A percentile compares a stretch with the other conserved stretches of the same genome.
These are phyloP conservation scores for Ciona savignyi DNA, from an alignment of 23 tunicate species.

Conservation along the genomic window DNA sequence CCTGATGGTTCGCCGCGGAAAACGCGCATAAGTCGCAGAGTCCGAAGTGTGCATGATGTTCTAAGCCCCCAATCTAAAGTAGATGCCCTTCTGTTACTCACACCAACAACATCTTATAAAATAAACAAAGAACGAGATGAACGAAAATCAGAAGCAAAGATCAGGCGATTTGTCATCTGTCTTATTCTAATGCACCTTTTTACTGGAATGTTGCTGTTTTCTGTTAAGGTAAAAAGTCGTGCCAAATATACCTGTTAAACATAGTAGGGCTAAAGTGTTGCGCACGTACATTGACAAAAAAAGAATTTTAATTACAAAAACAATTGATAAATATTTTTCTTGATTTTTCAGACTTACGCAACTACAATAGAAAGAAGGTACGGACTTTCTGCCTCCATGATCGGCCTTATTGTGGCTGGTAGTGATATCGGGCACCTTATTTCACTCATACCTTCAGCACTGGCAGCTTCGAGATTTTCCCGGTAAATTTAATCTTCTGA, in stretches of 20 bases:
- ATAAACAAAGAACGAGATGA: background rate
- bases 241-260: too few relatives aligned
- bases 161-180: conserved; percentile 9
- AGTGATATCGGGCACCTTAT: conserved; percentile 9
- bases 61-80: conserved; percentile 6
- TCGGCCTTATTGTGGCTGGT: conserved; percentile 4
- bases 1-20: background rate
- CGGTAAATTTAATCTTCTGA: too few relatives aligned
- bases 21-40: background rate
- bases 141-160: background rate
- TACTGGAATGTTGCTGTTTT: conserved; percentile 21
- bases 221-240: conserved; percentile 22
- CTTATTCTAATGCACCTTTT: conserved; percentile 17
- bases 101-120: background rate
- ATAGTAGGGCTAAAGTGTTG: too few relatives aligned
- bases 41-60: conserved; percentile 4
- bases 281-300: too few relatives aligned
- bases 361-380: conserved; percentile 35
- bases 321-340: too few relatives aligned
- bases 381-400: conserved; percentile 21
- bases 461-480: conserved; percentile 12
- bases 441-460: conserved; percentile 10
- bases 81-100: conserved; percentile 3
- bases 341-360: conserved; percentile 22
- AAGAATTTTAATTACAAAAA: too few relatives aligned